These are phyloP conservation scores for Bos javanicus DNA, from an alignment of 2,113 vertebrate genomes.

Conservation along the genomic window DNA sequence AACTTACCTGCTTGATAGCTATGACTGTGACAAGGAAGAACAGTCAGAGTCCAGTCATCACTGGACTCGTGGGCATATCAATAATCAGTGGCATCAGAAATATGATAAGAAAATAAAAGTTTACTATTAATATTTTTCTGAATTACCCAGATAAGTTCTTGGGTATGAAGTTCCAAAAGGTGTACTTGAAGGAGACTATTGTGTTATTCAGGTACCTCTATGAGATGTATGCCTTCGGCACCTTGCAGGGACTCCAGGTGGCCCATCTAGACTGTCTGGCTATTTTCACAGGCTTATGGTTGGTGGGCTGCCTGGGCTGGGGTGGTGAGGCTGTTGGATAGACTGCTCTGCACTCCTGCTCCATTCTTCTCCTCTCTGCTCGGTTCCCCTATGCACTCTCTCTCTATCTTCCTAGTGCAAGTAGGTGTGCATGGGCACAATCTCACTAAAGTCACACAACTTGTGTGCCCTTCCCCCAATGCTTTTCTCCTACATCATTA, in stretches of 20 bases:
- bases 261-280: conserved; percentile 94
- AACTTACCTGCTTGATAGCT: conserved; percentile 88
- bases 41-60: conserved; percentile 96
- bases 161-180: conserved; percentile 98
- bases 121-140: conserved; percentile 90
- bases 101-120: conserved; percentile 99
- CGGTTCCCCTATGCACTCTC: not conserved
- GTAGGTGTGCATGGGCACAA: not conserved
- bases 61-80: conserved; percentile 96
- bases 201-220: conserved; percentile 92
- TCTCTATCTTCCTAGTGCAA: not conserved
- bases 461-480: not conserved
- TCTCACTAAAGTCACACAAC: not conserved
- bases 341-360: not conserved
- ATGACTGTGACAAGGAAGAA: conserved; percentile 98
- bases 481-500: not conserved
- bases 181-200: conserved; percentile 85
- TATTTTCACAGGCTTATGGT: conserved; percentile 51
- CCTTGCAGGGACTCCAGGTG: conserved; percentile 93
- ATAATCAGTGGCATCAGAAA: conserved; percentile 99
- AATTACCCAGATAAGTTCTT: conserved; percentile 99
- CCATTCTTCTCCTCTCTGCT: not conserved
- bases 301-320: not conserved
- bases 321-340: not conserved
- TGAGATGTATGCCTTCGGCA: conserved; percentile 93